phyloP scores from a whole-genome alignment of 2,113 vertebrate species.

The Ovis canadensis region DNA sequence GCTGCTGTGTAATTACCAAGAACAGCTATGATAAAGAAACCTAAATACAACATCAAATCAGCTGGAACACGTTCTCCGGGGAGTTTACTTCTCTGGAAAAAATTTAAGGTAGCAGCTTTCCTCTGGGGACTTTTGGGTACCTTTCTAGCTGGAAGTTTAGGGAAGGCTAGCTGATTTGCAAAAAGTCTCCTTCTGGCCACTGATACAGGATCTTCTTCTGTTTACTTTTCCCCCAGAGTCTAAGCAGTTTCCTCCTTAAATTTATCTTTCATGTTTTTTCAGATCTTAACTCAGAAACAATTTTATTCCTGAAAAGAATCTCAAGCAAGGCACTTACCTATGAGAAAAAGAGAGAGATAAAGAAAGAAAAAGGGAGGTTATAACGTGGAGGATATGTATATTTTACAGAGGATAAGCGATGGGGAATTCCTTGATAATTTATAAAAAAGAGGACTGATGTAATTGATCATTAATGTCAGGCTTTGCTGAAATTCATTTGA shows the following conservation, averaged over 20 bases:
- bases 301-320: not conserved
- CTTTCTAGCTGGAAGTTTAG: not conserved
- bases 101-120: constrained; percentile 24
- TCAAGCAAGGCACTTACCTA: not conserved
- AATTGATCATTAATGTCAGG: not conserved
- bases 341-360: not conserved
- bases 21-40: constrained; percentile 72
- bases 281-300: not conserved
- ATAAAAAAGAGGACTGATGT: not conserved
- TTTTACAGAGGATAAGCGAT: not conserved
- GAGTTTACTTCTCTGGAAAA: constrained; percentile 59
- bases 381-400: not conserved
- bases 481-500: constrained; percentile 8
- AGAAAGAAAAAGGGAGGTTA: not conserved
- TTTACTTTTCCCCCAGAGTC: not conserved
- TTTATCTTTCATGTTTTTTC: not conserved
- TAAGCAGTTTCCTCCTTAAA: not conserved
- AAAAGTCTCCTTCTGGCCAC: not conserved
- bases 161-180: not conserved
- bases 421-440: not conserved
- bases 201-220: not conserved
- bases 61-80: constrained; percentile 53
- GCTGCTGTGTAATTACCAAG: constrained; percentile 68
- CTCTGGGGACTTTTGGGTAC: not conserved
- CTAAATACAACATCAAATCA: constrained; percentile 70